Conservation (phyloP, 2,113 vertebrate genomes). For the Aspiorhynchus laticeps region DNA sequence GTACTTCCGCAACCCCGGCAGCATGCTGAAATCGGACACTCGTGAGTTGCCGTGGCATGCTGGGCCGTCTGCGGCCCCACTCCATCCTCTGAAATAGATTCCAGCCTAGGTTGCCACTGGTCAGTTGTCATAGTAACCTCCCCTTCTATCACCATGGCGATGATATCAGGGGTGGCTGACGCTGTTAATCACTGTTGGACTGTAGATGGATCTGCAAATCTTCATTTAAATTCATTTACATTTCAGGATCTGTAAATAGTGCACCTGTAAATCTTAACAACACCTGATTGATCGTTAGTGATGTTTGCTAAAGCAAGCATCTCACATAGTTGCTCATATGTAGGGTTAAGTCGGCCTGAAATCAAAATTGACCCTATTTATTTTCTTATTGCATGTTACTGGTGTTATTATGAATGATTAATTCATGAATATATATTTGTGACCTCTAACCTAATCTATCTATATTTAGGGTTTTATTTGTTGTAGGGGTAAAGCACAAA, state of each 20-base stretch:
- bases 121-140: constrained; percentile 63
- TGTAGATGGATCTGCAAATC: constrained; percentile 9
- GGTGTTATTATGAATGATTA: background rate
- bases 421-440: background rate
- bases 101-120: constrained; percentile 58
- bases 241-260: background rate
- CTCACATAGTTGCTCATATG: background rate
- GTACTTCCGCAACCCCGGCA: constrained; percentile 96
- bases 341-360: background rate
- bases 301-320: background rate
- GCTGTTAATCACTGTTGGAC: constrained; percentile 27
- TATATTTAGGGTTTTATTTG: background rate
- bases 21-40: constrained; percentile 93
- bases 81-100: constrained; percentile 68
- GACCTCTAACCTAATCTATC: background rate
- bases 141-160: constrained; percentile 56
- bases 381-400: background rate
- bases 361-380: background rate
- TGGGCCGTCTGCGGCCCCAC: constrained; percentile 33
- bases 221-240: background rate
- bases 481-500: background rate
- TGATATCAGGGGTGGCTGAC: constrained; percentile 52
- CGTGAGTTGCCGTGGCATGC: constrained; percentile 84
- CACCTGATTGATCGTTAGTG: background rate
- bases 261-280: background rate